These are phyloP conservation scores for Rhinoderma darwinii DNA, from an alignment of 2,113 vertebrate species.

Conservation along the genomic window DNA sequence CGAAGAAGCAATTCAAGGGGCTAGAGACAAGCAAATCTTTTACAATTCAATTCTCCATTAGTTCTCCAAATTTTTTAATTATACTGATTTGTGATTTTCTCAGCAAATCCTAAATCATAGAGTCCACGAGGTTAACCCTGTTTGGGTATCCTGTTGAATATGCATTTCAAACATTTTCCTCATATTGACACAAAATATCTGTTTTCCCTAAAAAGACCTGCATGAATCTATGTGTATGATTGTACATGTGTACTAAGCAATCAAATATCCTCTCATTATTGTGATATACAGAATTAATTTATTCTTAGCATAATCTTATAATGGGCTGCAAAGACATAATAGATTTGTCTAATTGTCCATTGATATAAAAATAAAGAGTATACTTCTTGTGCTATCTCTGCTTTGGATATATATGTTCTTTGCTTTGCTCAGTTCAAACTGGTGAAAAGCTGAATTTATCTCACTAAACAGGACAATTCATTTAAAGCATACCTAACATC, in stretches of 20 bases:
- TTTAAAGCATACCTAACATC: too few relatives aligned
- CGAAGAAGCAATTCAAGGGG: too few relatives aligned
- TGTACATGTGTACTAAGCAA: background rate
- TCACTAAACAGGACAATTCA: too few relatives aligned
- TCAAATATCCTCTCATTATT: background rate
- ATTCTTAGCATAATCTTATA: background rate
- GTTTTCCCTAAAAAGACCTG: background rate
- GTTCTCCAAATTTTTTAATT: too few relatives aligned
- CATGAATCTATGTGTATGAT: background rate
- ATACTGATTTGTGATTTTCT: too few relatives aligned
- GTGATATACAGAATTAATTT: background rate
- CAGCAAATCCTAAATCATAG: too few relatives aligned
- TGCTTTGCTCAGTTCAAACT: background rate
- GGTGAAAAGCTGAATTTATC: background rate
- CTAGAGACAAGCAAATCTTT: too few relatives aligned
- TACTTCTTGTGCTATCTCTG: background rate
- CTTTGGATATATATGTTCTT: background rate
- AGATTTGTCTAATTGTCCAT: conserved; percentile 2
- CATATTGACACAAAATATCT: background rate
- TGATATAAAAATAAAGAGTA: background rate
- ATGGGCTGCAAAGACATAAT: background rate
- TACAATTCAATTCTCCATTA: too few relatives aligned
- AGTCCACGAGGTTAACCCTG: too few relatives aligned
- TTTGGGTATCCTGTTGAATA: background rate
- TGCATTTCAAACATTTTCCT: background rate